These are phyloP conservation scores for Ammospiza nelsoni DNA, from an alignment of 2,113 vertebrate species.

Conservation along the genomic window DNA sequence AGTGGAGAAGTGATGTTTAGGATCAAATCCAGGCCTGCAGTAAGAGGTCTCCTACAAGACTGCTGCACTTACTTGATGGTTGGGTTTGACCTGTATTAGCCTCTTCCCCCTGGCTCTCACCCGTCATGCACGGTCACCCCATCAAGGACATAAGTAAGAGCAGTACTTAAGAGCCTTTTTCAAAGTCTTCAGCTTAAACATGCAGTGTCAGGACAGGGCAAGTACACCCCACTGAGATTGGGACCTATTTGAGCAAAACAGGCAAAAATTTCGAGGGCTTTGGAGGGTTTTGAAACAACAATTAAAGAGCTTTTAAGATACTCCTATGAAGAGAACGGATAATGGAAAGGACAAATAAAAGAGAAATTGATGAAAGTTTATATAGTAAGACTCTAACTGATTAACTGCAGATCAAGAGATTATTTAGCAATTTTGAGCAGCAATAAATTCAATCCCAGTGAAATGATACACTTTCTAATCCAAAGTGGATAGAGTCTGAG, in stretches of 20 bases:
- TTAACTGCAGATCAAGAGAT: not conserved
- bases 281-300: not conserved
- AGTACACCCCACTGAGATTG: not conserved
- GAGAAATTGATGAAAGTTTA: not conserved
- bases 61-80: not conserved
- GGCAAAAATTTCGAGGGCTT: not conserved
- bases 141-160: not conserved
- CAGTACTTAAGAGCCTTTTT: not conserved
- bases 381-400: not conserved
- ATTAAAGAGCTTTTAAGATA: not conserved
- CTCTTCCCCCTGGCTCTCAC: not conserved
- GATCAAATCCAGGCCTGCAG: not conserved
- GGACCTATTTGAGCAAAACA: not conserved
- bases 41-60: not conserved
- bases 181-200: not conserved
- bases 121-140: fast-evolving
- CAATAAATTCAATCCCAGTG: not conserved
- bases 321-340: not conserved
- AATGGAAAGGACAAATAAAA: not conserved
- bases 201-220: not conserved
- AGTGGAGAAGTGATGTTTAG: not conserved
- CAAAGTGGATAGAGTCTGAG: not conserved
- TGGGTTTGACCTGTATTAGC: not conserved
- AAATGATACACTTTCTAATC: not conserved
- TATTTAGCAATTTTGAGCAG: not conserved